Base-by-base conservation (phyloP, 2,888 invertebrate species). In the Athalia rosae region DNA sequence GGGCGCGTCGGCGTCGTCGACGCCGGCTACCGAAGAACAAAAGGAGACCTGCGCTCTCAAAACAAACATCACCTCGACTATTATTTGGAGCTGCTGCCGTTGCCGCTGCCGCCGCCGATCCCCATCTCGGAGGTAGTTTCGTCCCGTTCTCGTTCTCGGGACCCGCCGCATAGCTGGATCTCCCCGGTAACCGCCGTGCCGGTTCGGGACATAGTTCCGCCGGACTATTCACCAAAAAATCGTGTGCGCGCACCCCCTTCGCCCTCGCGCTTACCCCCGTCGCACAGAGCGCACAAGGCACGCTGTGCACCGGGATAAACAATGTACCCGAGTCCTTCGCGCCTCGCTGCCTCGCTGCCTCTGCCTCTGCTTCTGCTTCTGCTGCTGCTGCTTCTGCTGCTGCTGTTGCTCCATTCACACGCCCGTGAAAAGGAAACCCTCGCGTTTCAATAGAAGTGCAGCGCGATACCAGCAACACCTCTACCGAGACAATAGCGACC, bases 21-120 rank as follows among this genome's bases (percentile, higher is more conserved):
- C n/a, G n/a, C n/a, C 84, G 83, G 82, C 80, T 71, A 81, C 82
- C 84, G 84, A 88, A n/a, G n/a, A 84, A 89, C 88, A 88, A 88
- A 87, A 84, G 82, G 81, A 84, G 83, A 88, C 87, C 87, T 87
- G 87, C 81, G 87, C 81, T 85, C 88, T 87, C 87, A 88, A 88
- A 88, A 88, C 88, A 88, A 88, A 88, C 87, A 88, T 88, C 81
- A 81, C 80, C 80, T 80, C 78, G 79, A 80, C 80, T 78, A 80
- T 79, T 79, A 76, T 79, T 78, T 58, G 56, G 63, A 69, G 69
- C 73, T 63, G 67, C 77, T 78, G 15, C 41, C n/a, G 50, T 15
- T 28, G 66, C 63, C n/a, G 50, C 15, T 28, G 66, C 63, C n/a
- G 63, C 1, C 45, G 13, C 67, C 53, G 28, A 41, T 28, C 28